Evolutionary conservation across 2,113 vertebrate species (phyloP), one percentile per base, ranked within the genome.

Genomic region (Pituophis catenifer): DNA sequence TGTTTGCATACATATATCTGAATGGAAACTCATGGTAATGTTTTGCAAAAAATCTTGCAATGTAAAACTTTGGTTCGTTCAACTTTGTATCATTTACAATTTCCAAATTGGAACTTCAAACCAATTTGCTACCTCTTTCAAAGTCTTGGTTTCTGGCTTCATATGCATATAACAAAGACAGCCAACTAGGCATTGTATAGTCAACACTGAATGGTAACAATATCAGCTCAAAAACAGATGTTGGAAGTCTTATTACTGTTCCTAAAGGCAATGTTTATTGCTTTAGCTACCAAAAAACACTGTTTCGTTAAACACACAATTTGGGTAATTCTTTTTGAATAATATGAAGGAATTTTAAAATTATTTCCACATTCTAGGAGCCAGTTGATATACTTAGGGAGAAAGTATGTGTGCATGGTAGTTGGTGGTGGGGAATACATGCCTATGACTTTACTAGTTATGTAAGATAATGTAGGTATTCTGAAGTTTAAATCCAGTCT

Each of bases 321-420:
- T 97, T 96, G 91, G 95, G 96, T 95, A 96, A 97, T 97, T 97
- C 92, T 96, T 96, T 94, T 95, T 96, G 96, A 97, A 96, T 96
- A 97, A 97, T 94, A 93, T 59, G 92, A 93, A 97, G 95, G 95
- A 96, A 97, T 96, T 96, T 86, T 92, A 55, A 96, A 97, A 97
- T 97, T 89, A 96, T 94, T 97, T 97, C 95, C 95, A 94, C 96
- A 97, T 95, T 86, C 81, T 92, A 89, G 95, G 93, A 97, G 95
- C 91, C 94, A 90, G 65, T 94, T 87, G 93, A 93, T 65, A 95
- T 94, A 58, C 8, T 70, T 93, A 90, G 90, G 90, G 93, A 33
- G 75, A 75, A 75, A 33, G 12, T 75, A 17, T 75, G 29, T 70
- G 75, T 38, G 75, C 33, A 21, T 81, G 33, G 75, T 81, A 17